Base-by-base conservation (phyloP, 2,888 invertebrate species). In the Meiosimyza platycephala region DNA sequence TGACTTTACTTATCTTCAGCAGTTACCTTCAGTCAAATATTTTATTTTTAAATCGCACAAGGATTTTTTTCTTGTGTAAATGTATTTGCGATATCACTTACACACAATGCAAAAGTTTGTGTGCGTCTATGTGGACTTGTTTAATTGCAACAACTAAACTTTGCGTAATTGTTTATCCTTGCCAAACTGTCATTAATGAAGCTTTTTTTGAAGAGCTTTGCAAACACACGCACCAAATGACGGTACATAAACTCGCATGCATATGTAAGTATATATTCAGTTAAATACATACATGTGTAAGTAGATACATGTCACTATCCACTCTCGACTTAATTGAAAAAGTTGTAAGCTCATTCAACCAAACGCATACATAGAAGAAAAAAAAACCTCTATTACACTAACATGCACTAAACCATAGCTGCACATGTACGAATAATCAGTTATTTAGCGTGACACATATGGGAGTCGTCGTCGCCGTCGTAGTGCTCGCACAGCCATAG, bases 161-260 rank as follows among this genome's bases (percentile, higher is more conserved):
- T 18, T 57, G 28, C 28, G 48, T 55, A 50, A 62, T 70, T 70
- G 70, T 62, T 62, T 70, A 52, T 52, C 52, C 62, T 62, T 52
- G 60, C 33, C n/a, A 11, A 70, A 28, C 62, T 47, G 62, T 52
- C 16, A 62, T 70, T 70, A 70, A 70, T 70, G 28, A 28, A 28
- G 28, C 28, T 28, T 28, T 28, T n/a, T 28, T 28, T 28, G 28
- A 28, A 28, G 28, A 28, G 28, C 28, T 28, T 28, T 3, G 28
- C 28, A 28, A 28, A 28, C 28, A 28, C 28, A 28, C 28, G 28
- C 28, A 28, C 28, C 28, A 28, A 28, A 28, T 28, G 28, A 3
- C 3, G 28, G 28, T 3, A 28, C 28, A 28, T 28, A 3, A 3
- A 3, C 3, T 28, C 4, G 28, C 4, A 28, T 28, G 28, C 28